Conservation (phyloP, 64 coral and sea anemone species). For the Orbicella faveolata region DNA sequence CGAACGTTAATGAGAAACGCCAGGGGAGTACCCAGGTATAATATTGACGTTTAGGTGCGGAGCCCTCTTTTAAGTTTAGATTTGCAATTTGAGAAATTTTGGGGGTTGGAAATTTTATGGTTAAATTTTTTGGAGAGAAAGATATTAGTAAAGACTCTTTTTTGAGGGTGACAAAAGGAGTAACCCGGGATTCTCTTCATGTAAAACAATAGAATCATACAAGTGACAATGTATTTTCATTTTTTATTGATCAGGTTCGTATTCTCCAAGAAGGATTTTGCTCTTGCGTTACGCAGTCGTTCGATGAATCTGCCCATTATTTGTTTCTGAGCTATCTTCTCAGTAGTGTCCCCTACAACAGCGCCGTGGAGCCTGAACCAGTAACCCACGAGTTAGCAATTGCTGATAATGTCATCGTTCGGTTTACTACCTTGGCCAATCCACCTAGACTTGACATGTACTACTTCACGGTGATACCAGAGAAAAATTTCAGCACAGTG, state of each 20-base stretch:
- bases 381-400: background rate
- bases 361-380: background rate
- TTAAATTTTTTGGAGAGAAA: too few species aligned
- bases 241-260: background rate
- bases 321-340: background rate
- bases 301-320: background rate
- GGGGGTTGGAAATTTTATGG: too few species aligned
- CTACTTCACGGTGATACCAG: conserved; percentile 41
- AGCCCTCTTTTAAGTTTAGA: too few species aligned
- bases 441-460: background rate
- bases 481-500: conserved; percentile 8
- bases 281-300: background rate
- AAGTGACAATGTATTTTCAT: too few species aligned
- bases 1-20: too few species aligned
- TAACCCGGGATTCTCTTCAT: background rate
- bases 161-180: too few species aligned
- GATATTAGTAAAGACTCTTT: too few species aligned
- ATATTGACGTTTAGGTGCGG: too few species aligned
- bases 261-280: background rate
- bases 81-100: too few species aligned
- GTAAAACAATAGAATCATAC: too few species aligned
- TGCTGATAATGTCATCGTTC: background rate
- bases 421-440: background rate
- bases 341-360: background rate
- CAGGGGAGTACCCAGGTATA: too few species aligned